Evolutionary conservation across 2,888 invertebrate species (phyloP).

Genomic region (Leucania comma): DNA sequence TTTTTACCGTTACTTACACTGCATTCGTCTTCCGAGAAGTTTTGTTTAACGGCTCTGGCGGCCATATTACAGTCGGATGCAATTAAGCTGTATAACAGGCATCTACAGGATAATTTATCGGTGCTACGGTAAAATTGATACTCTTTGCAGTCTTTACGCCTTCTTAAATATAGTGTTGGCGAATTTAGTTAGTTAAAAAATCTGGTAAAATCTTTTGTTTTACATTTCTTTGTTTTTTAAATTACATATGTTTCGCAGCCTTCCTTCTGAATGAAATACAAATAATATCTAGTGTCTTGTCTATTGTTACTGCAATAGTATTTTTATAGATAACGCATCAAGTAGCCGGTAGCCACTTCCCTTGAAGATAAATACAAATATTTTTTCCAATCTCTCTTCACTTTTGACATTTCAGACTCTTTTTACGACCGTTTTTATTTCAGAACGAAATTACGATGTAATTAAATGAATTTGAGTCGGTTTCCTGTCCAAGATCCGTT

Average conservation of each 20-base stretch:
- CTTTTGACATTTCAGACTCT: conserved; percentile 47
- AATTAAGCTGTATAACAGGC: conserved; percentile 68
- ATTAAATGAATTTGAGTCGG: conserved; percentile 71
- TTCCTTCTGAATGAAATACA: too few species aligned
- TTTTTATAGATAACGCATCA: conserved; percentile 36
- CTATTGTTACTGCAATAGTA: conserved; percentile 20
- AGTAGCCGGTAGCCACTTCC: conserved; percentile 33
- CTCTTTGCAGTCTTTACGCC: conserved; percentile 40
- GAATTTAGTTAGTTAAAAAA: conserved; percentile 1
- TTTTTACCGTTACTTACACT: conserved; percentile 74
- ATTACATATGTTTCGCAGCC: neutral
- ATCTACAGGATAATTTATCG: conserved; percentile 66
- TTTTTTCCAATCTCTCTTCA: conserved; percentile 46
- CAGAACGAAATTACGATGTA: conserved; percentile 63
- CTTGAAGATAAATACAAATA: conserved; percentile 44
- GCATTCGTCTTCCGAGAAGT: conserved; percentile 80
- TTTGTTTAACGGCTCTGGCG: conserved; percentile 68
- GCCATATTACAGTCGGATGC: conserved; percentile 67
- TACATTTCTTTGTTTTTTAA: neutral
- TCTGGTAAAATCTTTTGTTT: conserved; percentile 5
- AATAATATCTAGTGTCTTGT: neutral
- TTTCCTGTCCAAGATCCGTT: conserved; percentile 66
- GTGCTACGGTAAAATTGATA: conserved; percentile 53
- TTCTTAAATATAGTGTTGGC: conserved; percentile 35
- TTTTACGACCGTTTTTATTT: conserved; percentile 65